phyloP scores from a whole-genome alignment of 2,888 invertebrate species.

The Hylaea fasciaria region DNA sequence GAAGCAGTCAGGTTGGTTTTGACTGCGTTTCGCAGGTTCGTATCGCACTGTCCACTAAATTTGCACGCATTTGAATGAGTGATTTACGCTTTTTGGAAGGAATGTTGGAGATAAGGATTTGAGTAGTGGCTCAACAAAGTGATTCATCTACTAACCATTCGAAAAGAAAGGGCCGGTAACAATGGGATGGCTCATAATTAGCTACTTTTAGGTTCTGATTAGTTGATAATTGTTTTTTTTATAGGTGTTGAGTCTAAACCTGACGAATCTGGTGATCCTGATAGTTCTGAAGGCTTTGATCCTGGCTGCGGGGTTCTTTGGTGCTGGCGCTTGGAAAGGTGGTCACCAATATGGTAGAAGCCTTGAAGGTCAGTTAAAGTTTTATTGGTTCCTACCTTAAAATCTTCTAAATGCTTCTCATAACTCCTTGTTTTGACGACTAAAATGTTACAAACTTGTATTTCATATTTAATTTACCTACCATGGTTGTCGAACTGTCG shows the following conservation, averaged over 20 bases:
- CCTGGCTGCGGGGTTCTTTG: constrained; percentile 91
- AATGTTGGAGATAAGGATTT: constrained; percentile 38
- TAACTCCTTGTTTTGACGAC: not conserved
- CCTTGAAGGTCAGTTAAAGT: constrained; percentile 79
- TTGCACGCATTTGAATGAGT: constrained; percentile 48
- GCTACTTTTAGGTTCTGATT: constrained; percentile 21
- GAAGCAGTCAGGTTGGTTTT: constrained; percentile 88
- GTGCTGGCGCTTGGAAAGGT: constrained; percentile 88
- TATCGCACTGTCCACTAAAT: constrained; percentile 51
- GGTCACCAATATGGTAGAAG: constrained; percentile 84
- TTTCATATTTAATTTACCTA: too few relatives aligned
- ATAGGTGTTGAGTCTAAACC: constrained; percentile 91
- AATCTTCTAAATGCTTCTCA: too few relatives aligned
- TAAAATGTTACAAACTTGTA: not conserved
- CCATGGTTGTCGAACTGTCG: too few relatives aligned
- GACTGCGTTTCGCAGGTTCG: constrained; percentile 83
- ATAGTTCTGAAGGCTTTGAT: constrained; percentile 92
- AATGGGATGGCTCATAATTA: constrained; percentile 13
- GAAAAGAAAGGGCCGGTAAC: constrained; percentile 2
- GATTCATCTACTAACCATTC: not conserved
- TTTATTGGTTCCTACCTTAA: too few relatives aligned
- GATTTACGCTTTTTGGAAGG: constrained; percentile 49
- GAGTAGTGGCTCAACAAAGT: not conserved
- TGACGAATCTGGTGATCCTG: constrained; percentile 92
- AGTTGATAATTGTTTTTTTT: constrained; percentile 42